Conservation (phyloP, 1,140 invertebrate genomes). For the Drosophila mauritiana region DNA sequence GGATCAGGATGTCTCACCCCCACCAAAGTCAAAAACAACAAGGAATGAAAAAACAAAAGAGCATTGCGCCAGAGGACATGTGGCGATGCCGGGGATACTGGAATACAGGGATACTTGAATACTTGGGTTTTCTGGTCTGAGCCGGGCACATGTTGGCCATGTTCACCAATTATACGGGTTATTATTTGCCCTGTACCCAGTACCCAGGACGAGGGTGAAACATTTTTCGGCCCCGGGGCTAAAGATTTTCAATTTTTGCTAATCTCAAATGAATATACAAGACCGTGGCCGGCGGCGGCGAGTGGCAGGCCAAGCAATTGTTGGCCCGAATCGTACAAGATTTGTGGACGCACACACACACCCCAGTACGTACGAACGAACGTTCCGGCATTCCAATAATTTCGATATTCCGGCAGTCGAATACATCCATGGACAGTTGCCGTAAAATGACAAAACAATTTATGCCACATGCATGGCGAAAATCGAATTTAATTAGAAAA, state of each 20-base stretch:
- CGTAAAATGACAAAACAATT: slow-evolving; percentile 81
- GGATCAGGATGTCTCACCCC: slow-evolving; percentile 33
- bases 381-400: slow-evolving; percentile 10
- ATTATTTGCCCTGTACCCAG: slow-evolving; percentile 60
- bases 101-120: background rate
- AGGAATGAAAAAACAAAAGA: slow-evolving; percentile 23
- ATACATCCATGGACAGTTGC: slow-evolving; percentile 44
- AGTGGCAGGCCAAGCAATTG: slow-evolving; percentile 50
- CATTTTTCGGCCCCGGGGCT: slow-evolving; percentile 50
- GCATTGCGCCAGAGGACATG: slow-evolving; percentile 31
- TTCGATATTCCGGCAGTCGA: slow-evolving; percentile 22
- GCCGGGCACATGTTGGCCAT: slow-evolving; percentile 57
- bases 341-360: slow-evolving; percentile 8
- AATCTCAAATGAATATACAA: slow-evolving; percentile 78
- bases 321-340: slow-evolving; percentile 43
- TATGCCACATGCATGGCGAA: slow-evolving; percentile 82
- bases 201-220: slow-evolving; percentile 10
- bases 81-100: background rate
- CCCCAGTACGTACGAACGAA: background rate
- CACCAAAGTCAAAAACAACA: slow-evolving; percentile 30
- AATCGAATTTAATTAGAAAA: slow-evolving; percentile 84
- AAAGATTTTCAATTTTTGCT: slow-evolving; percentile 81
- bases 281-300: slow-evolving; percentile 48
- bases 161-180: slow-evolving; percentile 80
- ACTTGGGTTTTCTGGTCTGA: slow-evolving; percentile 18